A percentile compares a stretch with the other conserved stretches of the same genome.
Evolutionary conservation across 2,888 invertebrate species (phyloP).

Genomic region (Zaprionus bogoriensis): DNA sequence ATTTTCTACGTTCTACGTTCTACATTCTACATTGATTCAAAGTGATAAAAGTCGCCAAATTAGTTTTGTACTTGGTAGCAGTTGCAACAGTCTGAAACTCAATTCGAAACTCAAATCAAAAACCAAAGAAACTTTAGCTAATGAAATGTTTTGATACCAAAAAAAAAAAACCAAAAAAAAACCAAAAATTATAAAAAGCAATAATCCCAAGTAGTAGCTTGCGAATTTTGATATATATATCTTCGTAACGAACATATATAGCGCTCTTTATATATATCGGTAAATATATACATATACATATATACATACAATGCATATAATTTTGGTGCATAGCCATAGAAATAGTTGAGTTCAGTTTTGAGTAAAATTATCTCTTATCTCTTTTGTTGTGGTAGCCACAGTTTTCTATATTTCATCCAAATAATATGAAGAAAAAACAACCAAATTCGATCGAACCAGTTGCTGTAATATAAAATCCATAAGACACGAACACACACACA

Average conservation of each 20-base stretch:
- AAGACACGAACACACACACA: constrained; percentile 10
- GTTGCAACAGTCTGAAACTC: constrained; percentile 57
- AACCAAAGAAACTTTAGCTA: constrained; percentile 21
- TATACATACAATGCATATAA: constrained; percentile 37
- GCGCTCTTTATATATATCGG: constrained; percentile 53
- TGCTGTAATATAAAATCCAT: constrained; percentile 47
- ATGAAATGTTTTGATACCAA: constrained; percentile 62
- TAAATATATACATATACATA: constrained; percentile 62
- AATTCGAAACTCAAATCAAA: constrained; percentile 35
- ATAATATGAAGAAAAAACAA: constrained; percentile 10
- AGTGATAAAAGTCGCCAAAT: constrained; percentile 50
- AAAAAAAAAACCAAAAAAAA: neutral
- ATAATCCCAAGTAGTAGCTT: constrained; percentile 64
- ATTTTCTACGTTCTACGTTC: constrained; percentile 18
- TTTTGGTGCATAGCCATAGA: constrained; percentile 45
- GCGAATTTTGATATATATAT: constrained; percentile 59
- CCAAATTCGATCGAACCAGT: constrained; percentile 9
- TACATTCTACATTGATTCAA: constrained; percentile 44
- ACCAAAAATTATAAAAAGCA: constrained; percentile 4
- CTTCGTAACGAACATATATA: constrained; percentile 45
- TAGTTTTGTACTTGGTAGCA: constrained; percentile 58
- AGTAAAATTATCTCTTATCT: constrained; percentile 23
- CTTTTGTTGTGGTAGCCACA: constrained; percentile 49
- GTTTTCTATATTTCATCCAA: constrained; percentile 34
- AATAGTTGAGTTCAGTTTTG: constrained; percentile 41